Conservation (phyloP, 2,113 vertebrate genomes). For the Marcusenius ussheri region DNA sequence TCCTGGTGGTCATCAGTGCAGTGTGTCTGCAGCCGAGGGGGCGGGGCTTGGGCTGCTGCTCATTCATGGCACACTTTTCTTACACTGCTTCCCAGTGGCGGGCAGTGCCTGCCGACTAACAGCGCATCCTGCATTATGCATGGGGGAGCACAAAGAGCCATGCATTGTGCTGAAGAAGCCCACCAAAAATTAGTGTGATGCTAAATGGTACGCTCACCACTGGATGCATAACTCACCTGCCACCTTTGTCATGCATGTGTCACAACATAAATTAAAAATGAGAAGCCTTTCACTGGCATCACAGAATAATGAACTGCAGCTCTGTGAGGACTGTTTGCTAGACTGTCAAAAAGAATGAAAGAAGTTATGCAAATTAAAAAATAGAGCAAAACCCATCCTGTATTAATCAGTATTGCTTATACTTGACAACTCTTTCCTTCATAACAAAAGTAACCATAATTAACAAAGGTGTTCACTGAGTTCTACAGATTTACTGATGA, state of each 20-base stretch:
- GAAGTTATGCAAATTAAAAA: neutral
- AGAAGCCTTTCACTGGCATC: neutral
- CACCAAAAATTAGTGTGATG: neutral
- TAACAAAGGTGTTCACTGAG: neutral
- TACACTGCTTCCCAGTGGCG: neutral
- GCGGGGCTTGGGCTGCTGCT: neutral
- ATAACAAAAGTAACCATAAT: neutral
- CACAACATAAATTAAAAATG: constrained; percentile 11
- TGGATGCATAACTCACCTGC: neutral
- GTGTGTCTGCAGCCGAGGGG: neutral
- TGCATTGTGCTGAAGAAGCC: neutral
- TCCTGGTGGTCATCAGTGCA: neutral
- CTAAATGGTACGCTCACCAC: neutral
- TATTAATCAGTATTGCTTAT: neutral
- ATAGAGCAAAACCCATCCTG: neutral
- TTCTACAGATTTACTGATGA: neutral
- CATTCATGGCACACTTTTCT: neutral
- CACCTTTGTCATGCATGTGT: neutral
- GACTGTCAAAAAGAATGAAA: neutral
- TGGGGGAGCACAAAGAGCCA: neutral
- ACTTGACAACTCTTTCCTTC: neutral
- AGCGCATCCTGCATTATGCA: neutral
- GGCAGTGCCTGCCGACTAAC: neutral
- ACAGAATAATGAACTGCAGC: neutral
- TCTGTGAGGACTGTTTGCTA: neutral